Conservation (phyloP, 2,113 vertebrate genomes). For the Hassar affinis region DNA sequence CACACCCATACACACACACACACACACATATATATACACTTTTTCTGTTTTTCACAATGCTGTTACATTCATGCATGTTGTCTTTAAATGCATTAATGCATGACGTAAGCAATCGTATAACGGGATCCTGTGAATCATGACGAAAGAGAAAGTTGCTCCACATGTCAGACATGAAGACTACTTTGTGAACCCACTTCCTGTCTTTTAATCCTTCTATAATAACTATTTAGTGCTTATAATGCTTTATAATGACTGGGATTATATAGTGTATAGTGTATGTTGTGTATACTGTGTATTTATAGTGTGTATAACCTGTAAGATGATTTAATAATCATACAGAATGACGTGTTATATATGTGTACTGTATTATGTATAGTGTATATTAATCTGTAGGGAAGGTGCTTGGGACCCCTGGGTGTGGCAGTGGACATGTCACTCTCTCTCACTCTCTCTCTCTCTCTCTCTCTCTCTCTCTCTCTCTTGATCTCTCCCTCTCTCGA, state of each 20-base stretch:
- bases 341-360: neutral
- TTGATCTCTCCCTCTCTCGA: neutral
- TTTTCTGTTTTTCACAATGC: neutral
- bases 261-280: neutral
- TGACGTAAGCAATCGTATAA: constrained; percentile 15
- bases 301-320: too few species aligned
- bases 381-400: neutral
- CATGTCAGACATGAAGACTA: neutral
- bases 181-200: neutral
- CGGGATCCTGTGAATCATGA: neutral
- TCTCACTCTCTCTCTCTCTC: neutral
- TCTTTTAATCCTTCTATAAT: neutral
- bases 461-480: neutral
- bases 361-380: neutral
- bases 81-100: neutral
- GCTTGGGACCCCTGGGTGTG: constrained; percentile 40
- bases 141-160: neutral
- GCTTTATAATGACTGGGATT: neutral
- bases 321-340: neutral
- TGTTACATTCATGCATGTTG: neutral
- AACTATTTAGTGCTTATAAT: neutral
- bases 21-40: neutral
- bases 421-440: constrained; percentile 27
- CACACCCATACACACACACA: too few species aligned
- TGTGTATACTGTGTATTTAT: neutral